Evolutionary conservation across 2,797 vertebrate species (phyloP).

Genomic region (Anabacerthia variegaticeps): DNA sequence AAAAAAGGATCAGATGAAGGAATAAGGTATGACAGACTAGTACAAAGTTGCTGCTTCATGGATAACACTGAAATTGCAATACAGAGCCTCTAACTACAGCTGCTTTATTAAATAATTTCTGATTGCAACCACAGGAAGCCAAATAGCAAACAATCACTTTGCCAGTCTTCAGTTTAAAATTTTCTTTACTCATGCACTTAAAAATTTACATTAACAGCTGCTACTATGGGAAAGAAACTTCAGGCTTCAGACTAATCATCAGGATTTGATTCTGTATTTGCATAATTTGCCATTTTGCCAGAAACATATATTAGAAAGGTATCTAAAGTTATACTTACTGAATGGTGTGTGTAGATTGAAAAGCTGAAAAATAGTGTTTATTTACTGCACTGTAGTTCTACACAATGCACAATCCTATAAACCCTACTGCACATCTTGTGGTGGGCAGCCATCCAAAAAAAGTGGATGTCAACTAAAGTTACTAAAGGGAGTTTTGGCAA

Average conservation of each 20-base stretch:
- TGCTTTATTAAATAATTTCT: conserved; percentile 24
- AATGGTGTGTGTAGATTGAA: neutral
- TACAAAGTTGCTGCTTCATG: neutral
- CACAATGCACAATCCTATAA: neutral
- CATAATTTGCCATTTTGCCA: conserved; percentile 1
- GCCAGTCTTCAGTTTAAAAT: conserved; percentile 12
- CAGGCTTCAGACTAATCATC: neutral
- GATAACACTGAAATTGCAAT: neutral
- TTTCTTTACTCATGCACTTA: conserved; percentile 28
- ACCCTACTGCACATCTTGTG: neutral
- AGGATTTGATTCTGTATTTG: conserved; percentile 36
- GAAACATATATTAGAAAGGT: neutral
- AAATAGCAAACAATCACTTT: conserved; percentile 20
- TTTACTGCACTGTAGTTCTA: neutral
- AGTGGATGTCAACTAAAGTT: neutral
- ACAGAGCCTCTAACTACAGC: neutral
- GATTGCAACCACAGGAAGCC: neutral
- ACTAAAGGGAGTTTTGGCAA: neutral
- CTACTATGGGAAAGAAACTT: conserved; percentile 5
- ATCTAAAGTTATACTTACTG: neutral
- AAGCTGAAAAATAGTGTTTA: neutral
- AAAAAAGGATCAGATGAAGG: neutral
- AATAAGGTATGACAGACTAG: neutral
- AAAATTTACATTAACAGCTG: conserved; percentile 21
- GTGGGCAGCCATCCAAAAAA: neutral